Evolutionary conservation across 2,888 invertebrate species (phyloP).

Genomic region (Clistopyga incitator): DNA sequence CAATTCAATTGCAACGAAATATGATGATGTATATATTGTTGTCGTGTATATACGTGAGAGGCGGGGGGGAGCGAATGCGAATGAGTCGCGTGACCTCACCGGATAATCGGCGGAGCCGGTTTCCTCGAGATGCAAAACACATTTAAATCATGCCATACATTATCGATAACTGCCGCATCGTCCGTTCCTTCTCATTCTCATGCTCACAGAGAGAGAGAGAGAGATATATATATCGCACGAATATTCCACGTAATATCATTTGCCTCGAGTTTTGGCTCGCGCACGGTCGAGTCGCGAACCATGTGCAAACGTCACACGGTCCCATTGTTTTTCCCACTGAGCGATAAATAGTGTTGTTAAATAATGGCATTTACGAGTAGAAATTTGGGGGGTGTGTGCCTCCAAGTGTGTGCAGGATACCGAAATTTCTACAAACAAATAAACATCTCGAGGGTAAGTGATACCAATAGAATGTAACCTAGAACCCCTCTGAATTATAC

Average conservation of each 20-base stretch:
- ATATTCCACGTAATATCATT: background rate
- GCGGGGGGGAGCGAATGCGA: too few species aligned
- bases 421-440: conserved; percentile 67
- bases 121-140: conserved; percentile 54
- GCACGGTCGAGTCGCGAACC: conserved; percentile 9
- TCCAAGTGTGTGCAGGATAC: conserved; percentile 65
- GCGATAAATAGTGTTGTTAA: conserved; percentile 30
- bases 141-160: conserved; percentile 63
- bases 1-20: too few species aligned
- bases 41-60: too few species aligned
- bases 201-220: too few species aligned
- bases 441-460: conserved; percentile 71
- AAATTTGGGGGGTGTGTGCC: conserved; percentile 69
- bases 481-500: background rate
- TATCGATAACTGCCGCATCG: conserved; percentile 52
- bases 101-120: conserved; percentile 59
- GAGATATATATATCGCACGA: background rate
- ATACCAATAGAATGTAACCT: background rate
- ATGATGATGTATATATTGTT: too few species aligned
- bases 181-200: background rate
- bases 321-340: conserved; percentile 34
- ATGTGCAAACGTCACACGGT: conserved; percentile 7
- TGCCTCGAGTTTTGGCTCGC: conserved; percentile 27
- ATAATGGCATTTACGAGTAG: conserved; percentile 75
- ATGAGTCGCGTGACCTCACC: conserved; percentile 56